These are phyloP conservation scores for Chrysina gloriosa DNA, from an alignment of 2,888 invertebrate genomes.

Conservation along the genomic window DNA sequence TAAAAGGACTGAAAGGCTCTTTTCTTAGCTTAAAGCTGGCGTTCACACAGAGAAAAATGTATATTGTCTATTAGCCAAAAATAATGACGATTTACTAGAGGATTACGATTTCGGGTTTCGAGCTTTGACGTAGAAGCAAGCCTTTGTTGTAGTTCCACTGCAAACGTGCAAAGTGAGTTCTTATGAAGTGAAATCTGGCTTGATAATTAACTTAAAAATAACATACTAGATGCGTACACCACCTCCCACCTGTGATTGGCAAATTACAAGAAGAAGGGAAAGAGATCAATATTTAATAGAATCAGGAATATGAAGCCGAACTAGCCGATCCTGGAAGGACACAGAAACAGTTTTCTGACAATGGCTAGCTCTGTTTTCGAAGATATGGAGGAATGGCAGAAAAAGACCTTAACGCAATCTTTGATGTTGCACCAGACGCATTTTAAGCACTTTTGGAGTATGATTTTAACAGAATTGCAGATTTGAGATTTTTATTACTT, in stretches of 20 bases:
- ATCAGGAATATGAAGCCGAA: constrained; percentile 85
- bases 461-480: constrained; percentile 53
- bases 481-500: not conserved
- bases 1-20: not conserved
- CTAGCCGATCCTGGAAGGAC: constrained; percentile 79
- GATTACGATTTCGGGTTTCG: not conserved
- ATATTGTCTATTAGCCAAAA: constrained; percentile 25
- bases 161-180: constrained; percentile 18
- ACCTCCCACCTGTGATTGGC: constrained; percentile 77
- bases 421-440: constrained; percentile 88
- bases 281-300: constrained; percentile 81
- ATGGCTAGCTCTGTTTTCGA: constrained; percentile 92
- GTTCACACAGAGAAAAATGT: constrained; percentile 11
- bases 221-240: constrained; percentile 64
- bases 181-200: not conserved
- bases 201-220: not conserved
- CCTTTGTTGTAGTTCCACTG: not conserved
- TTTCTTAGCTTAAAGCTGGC: constrained; percentile 24
- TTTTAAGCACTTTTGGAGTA: constrained; percentile 84
- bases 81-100: constrained; percentile 19
- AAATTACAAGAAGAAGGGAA: constrained; percentile 77
- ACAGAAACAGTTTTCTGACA: constrained; percentile 83
- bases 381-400: constrained; percentile 84
- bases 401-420: constrained; percentile 80
- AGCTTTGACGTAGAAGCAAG: not conserved